These are phyloP conservation scores for Clostera curtula DNA, from an alignment of 2,888 invertebrate genomes.

Conservation along the genomic window DNA sequence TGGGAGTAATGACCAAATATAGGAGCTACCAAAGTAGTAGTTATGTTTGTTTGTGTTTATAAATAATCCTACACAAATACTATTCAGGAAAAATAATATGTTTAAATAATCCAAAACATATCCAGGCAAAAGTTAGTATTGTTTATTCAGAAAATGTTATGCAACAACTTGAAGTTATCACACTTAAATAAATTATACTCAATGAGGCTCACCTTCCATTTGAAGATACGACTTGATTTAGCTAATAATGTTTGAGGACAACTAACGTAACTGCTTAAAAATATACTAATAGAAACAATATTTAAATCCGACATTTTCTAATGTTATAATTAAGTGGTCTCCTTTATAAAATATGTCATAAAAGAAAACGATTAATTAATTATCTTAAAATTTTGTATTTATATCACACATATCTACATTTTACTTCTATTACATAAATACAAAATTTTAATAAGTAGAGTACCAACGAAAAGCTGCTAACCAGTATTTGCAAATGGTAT, in stretches of 20 bases:
- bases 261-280: conserved; percentile 65
- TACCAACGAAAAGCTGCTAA: conserved; percentile 72
- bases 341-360: conserved; percentile 60
- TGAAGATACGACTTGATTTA: conserved; percentile 54
- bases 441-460: conserved; percentile 69
- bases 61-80: no score
- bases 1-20: no score
- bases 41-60: no score
- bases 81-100: no score
- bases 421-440: conserved; percentile 75
- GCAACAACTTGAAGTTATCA: conserved; percentile 70
- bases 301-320: conserved; percentile 58
- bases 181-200: conserved; percentile 69
- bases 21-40: no score
- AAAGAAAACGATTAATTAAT: conserved; percentile 67
- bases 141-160: conserved; percentile 68
- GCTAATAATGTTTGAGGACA: conserved; percentile 54
- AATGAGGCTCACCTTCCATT: conserved; percentile 56
- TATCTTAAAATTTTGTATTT: conserved; percentile 76
- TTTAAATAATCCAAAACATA: conserved; percentile 55
- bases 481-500: conserved; percentile 70
- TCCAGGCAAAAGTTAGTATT: conserved; percentile 69
- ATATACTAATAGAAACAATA: conserved; percentile 68
- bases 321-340: conserved; percentile 60
- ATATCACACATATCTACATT: conserved; percentile 74